A percentile compares a stretch with the other conserved stretches of the same genome.
Conservation (phyloP, 2,888 invertebrate genomes). For the Lamproptera curius region DNA sequence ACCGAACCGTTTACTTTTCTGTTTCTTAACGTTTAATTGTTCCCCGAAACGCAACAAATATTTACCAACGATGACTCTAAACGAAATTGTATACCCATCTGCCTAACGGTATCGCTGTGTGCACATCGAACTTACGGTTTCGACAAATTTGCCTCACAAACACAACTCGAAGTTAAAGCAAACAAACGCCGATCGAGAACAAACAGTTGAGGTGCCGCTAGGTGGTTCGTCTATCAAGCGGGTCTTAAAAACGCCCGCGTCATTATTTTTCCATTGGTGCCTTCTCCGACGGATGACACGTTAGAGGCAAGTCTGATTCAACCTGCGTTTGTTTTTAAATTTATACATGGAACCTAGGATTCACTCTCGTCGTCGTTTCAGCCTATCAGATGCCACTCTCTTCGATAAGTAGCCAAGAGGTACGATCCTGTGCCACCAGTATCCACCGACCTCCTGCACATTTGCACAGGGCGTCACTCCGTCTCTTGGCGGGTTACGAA, state of each 20-base stretch:
- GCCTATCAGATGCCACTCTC: no score
- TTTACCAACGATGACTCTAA: not conserved
- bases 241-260: constrained; percentile 19
- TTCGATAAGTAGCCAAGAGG: no score
- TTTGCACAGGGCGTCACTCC: no score
- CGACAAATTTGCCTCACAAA: not conserved
- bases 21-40: not conserved
- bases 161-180: constrained; percentile 15
- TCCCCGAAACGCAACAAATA: not conserved
- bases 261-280: constrained; percentile 21
- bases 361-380: no score
- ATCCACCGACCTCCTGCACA: no score
- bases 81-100: not conserved
- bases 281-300: constrained; percentile 3
- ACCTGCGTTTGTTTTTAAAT: no score
- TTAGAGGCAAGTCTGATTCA: no score
- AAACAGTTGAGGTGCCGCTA: constrained; percentile 12
- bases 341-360: no score
- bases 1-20: no score
- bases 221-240: constrained; percentile 16
- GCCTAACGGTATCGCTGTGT: not conserved
- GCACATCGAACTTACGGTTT: not conserved
- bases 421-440: no score
- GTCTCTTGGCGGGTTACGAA: no score
- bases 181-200: constrained; percentile 18